phyloP scores from a whole-genome alignment of 2,888 invertebrate species.

The Tetramorium bicarinatum region DNA sequence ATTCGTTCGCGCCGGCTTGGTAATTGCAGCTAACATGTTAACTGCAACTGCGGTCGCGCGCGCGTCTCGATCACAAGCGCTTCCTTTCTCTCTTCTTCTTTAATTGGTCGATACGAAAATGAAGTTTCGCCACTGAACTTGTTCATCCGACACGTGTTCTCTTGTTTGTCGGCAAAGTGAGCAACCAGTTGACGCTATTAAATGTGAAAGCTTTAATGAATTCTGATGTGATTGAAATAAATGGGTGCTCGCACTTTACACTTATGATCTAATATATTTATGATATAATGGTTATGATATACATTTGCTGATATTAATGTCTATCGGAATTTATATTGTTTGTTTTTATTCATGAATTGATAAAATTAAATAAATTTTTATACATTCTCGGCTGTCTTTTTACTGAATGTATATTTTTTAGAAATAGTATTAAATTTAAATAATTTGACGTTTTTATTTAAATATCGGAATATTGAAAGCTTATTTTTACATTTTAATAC shows the following conservation, averaged over 20 bases:
- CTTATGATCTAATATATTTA: conserved; percentile 11
- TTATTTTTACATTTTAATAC: neutral
- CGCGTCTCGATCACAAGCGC: conserved; percentile 54
- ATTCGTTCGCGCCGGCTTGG: conserved; percentile 75
- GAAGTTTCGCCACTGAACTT: conserved; percentile 17
- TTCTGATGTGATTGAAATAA: conserved; percentile 33
- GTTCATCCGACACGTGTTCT: neutral
- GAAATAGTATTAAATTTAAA: neutral
- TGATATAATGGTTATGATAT: neutral
- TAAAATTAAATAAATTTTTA: neutral
- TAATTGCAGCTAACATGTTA: conserved; percentile 79
- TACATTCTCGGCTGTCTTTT: neutral
- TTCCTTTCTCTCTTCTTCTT: conserved; percentile 14
- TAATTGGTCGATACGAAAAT: conserved; percentile 47
- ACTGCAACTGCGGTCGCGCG: conserved; percentile 67
- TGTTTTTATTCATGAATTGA: neutral
- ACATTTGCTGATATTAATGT: neutral
- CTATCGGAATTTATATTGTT: neutral
- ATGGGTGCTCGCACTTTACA: neutral
- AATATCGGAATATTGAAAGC: neutral
- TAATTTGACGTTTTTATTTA: neutral
- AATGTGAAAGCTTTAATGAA: conserved; percentile 21
- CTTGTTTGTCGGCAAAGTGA: neutral
- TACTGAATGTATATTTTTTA: neutral
- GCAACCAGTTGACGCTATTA: neutral